Evolutionary conservation across 2,113 vertebrate genomes (phyloP).

Genomic region (Indri indri): DNA sequence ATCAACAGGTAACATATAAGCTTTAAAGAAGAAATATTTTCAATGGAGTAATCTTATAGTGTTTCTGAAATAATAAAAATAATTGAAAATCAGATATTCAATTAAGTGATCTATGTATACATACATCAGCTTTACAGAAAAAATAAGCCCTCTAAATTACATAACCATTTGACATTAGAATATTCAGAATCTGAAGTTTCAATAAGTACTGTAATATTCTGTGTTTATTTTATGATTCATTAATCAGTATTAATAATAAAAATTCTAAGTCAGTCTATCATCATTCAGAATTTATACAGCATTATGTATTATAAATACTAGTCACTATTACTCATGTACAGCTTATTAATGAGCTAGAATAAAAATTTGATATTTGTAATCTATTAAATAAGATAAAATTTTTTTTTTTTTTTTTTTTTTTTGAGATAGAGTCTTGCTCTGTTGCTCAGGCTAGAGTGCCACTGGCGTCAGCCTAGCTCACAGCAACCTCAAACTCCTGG

Average conservation of each 20-base stretch:
- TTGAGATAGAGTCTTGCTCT: too few relatives aligned
- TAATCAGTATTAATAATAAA: slow-evolving; percentile 3
- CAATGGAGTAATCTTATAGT: not conserved
- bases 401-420: too few relatives aligned
- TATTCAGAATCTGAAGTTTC: not conserved
- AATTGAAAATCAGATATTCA: not conserved
- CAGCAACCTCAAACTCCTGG: too few relatives aligned
- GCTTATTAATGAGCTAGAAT: not conserved
- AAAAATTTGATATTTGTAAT: not conserved
- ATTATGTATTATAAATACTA: not conserved
- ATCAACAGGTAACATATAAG: slow-evolving; percentile 34
- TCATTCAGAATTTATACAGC: not conserved
- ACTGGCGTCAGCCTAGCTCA: too few relatives aligned
- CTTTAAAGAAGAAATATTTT: not conserved
- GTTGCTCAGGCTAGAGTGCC: too few relatives aligned
- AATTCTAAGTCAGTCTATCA: not conserved
- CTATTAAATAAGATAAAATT: not conserved
- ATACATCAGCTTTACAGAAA: not conserved
- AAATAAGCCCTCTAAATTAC: not conserved
- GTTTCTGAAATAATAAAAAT: not conserved
- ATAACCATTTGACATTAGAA: not conserved
- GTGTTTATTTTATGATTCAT: not conserved
- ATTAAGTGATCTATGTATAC: not conserved
- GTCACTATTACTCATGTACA: not conserved
- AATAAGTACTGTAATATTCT: not conserved